phyloP scores from a whole-genome alignment of 2,113 vertebrate species.

The Alouatta palliata region DNA sequence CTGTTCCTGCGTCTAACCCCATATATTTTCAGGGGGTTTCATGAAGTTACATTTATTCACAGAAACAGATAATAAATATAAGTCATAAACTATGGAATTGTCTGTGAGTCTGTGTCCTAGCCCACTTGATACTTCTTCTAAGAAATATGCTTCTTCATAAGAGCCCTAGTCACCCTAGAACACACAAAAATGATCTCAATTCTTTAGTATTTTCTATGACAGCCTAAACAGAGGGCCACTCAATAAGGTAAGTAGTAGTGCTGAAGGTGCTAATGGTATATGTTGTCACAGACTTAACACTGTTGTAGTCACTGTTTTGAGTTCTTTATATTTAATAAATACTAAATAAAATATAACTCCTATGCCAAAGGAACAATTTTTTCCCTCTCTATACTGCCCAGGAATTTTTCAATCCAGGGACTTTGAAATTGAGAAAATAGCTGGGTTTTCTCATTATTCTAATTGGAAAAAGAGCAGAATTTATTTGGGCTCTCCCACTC shows the following conservation, averaged over 20 bases:
- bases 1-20: too few species aligned
- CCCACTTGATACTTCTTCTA: neutral
- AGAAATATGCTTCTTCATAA: neutral
- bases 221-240: neutral
- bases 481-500: neutral
- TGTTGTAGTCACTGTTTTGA: neutral
- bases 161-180: neutral
- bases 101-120: neutral
- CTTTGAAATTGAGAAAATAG: neutral
- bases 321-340: neutral
- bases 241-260: neutral
- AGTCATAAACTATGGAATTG: neutral
- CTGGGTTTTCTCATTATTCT: neutral
- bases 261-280: neutral
- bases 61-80: neutral
- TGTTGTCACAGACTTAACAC: neutral
- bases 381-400: neutral
- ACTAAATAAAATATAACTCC: neutral
- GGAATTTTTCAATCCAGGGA: neutral
- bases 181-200: neutral
- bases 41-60: too few species aligned
- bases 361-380: neutral
- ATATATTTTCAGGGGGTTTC: too few species aligned
- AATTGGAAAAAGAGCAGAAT: neutral
- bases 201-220: neutral